phyloP scores from a whole-genome alignment of 2,888 invertebrate genomes.

The Strigamia maritima region DNA sequence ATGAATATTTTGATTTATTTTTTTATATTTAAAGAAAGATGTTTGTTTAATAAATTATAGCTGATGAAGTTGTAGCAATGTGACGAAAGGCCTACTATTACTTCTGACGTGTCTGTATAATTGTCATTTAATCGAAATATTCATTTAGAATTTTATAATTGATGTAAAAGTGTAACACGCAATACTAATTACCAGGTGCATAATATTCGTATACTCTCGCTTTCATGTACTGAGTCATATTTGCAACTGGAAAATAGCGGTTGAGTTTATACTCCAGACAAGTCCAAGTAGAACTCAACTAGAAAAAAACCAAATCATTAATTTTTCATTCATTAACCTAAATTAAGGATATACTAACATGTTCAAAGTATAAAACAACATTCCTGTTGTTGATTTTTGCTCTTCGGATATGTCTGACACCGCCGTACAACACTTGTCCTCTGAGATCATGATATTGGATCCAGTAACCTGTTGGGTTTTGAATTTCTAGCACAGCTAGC shows the following conservation, averaged over 20 bases:
- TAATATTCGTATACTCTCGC: conserved; percentile 56
- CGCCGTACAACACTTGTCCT: conserved; percentile 71
- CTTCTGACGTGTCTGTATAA: too few relatives aligned
- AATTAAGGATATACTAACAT: conserved; percentile 70
- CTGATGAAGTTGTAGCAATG: too few relatives aligned
- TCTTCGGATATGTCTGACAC: conserved; percentile 75
- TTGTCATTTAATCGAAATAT: too few relatives aligned
- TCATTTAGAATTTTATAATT: too few relatives aligned
- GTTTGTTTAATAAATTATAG: too few relatives aligned
- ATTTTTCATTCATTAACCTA: too few relatives aligned
- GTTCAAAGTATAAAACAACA: conserved; percentile 89
- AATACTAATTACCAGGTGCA: conserved; percentile 54
- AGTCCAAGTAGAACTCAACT: conserved; percentile 51
- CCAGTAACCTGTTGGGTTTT: conserved; percentile 86
- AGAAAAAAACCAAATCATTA: too few relatives aligned
- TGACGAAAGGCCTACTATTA: too few relatives aligned
- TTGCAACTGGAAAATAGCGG: conserved; percentile 56
- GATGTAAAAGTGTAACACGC: too few relatives aligned
- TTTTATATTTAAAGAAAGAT: too few relatives aligned
- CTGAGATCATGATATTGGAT: conserved; percentile 86
- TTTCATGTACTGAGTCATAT: conserved; percentile 53
- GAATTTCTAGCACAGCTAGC: conserved; percentile 80
- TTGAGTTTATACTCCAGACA: conserved; percentile 54
- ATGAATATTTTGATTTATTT: too few relatives aligned
- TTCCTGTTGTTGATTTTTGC: conserved; percentile 78